phyloP scores from a whole-genome alignment of 2,113 vertebrate genomes.

The Candoia aspera region DNA sequence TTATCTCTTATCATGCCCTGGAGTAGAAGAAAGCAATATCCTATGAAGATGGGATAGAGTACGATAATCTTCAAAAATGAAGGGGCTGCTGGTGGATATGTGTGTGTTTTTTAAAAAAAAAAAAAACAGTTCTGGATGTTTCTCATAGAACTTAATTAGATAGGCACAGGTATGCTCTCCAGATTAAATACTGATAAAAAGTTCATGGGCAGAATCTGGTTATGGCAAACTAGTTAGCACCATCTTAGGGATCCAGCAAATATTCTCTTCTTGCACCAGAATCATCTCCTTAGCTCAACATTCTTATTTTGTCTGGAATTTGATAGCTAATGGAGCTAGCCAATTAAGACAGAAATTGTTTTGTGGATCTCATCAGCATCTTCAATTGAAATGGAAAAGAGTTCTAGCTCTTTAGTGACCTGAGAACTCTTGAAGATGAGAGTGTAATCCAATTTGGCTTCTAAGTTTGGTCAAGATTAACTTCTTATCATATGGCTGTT shows the following conservation, averaged over 20 bases:
- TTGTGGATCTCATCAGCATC: background rate
- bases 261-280: background rate
- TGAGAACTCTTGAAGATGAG: background rate
- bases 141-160: background rate
- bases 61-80: conserved; percentile 40
- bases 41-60: conserved; percentile 10
- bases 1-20: conserved; percentile 42
- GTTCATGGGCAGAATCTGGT: background rate
- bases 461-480: background rate
- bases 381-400: background rate
- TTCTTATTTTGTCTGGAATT: background rate
- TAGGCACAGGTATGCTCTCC: background rate
- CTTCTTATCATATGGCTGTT: background rate
- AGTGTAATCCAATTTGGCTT: background rate
- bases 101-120: background rate
- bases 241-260: background rate
- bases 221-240: background rate
- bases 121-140: background rate
- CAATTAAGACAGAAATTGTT: background rate
- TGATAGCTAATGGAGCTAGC: background rate
- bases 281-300: background rate
- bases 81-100: background rate
- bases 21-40: background rate
- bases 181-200: background rate
- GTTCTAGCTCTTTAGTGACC: background rate